Evolutionary conservation across 1,140 invertebrate genomes (phyloP).

Genomic region (Coenobita brevimanus): DNA sequence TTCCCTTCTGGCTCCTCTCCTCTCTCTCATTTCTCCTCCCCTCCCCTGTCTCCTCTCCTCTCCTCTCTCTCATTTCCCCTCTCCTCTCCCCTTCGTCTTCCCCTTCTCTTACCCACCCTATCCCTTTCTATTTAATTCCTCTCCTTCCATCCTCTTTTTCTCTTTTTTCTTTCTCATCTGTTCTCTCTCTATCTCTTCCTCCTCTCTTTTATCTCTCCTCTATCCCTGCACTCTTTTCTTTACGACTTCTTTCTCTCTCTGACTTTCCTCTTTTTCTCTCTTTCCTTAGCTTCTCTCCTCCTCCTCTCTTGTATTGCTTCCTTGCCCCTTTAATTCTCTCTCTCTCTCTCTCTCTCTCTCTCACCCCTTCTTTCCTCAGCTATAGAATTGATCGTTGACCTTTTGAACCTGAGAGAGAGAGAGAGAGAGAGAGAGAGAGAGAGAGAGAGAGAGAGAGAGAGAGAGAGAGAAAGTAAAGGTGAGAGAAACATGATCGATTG

Average conservation of each 20-base stretch:
- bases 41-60: no score
- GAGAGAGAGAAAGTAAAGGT: no score
- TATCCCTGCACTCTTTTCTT: no score
- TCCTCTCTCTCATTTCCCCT: no score
- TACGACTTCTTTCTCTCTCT: no score
- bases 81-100: neutral
- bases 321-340: no score
- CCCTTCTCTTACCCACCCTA: neutral
- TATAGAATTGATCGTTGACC: neutral
- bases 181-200: no score
- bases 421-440: conserved; percentile 47
- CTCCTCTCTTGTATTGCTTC: no score
- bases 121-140: neutral
- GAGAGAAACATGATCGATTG: no score
- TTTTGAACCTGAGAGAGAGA: conserved; percentile 5
- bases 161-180: neutral
- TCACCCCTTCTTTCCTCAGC: neutral
- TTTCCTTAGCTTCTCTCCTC: neutral
- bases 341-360: neutral
- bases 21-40: no score
- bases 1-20: no score
- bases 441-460: conserved; percentile 43
- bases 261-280: neutral
- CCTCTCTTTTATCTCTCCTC: no score
- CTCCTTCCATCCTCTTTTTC: neutral